These are phyloP conservation scores for Pollimyrus isidori DNA, from an alignment of 2,113 vertebrate genomes.

Conservation along the genomic window DNA sequence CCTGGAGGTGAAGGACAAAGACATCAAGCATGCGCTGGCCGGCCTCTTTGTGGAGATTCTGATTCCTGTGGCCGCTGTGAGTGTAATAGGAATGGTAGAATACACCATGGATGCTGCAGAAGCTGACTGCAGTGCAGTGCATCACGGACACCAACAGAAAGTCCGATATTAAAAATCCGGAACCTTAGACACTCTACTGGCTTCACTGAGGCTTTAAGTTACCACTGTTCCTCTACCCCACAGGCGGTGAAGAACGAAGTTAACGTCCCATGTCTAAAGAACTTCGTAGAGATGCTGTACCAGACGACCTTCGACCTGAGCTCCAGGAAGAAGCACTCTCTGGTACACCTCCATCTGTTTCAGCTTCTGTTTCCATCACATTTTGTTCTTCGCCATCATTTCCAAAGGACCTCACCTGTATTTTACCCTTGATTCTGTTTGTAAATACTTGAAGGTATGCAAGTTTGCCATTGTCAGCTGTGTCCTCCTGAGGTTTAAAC, in stretches of 20 bases:
- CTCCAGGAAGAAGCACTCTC: slow-evolving; percentile 96
- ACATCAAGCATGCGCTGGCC: slow-evolving; percentile 93
- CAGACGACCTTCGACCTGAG: slow-evolving; percentile 97
- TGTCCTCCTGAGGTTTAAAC: not conserved
- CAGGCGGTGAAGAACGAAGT: slow-evolving; percentile 99
- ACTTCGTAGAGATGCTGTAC: slow-evolving; percentile 99
- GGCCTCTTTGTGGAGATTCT: slow-evolving; percentile 98
- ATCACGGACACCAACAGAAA: not conserved
- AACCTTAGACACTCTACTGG: not conserved
- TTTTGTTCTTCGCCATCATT: not conserved
- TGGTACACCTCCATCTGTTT: slow-evolving; percentile 62
- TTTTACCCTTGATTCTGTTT: not conserved
- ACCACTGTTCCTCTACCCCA: slow-evolving; percentile 32
- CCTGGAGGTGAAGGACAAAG: slow-evolving; percentile 98
- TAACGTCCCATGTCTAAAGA: slow-evolving; percentile 97
- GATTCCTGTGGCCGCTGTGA: slow-evolving; percentile 96
- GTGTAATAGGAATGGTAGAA: slow-evolving; percentile 42
- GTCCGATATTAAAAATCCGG: not conserved
- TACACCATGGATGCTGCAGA: not conserved
- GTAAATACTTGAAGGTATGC: no score
- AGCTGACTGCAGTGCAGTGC: not conserved
- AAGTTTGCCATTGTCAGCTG: no score
- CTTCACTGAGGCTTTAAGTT: not conserved
- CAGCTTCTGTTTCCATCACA: not conserved
- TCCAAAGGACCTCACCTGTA: not conserved